Evolutionary conservation across 2,888 invertebrate genomes (phyloP).

Genomic region (Sylvicola cinctus): DNA sequence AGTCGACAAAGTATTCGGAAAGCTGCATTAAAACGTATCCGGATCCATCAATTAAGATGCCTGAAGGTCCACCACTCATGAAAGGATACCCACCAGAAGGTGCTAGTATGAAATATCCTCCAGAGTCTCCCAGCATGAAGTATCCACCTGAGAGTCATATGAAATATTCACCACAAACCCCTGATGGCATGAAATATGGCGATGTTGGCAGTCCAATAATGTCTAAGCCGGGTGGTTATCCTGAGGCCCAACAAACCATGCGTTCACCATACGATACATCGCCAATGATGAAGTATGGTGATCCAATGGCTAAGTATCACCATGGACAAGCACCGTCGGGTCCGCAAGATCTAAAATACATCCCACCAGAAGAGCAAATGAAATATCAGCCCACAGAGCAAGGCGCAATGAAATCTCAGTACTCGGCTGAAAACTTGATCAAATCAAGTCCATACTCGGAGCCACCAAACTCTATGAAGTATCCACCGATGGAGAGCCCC

Average conservation of each 20-base stretch:
- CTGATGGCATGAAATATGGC: constrained; percentile 9
- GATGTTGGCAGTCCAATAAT: constrained; percentile 7
- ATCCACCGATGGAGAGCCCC: constrained; percentile 21
- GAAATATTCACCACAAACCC: constrained; percentile 6
- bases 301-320: constrained; percentile 20
- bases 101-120: constrained; percentile 1
- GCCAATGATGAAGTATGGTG: constrained; percentile 25
- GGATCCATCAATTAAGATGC: too few relatives aligned
- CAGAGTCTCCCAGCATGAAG: background rate
- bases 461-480: constrained; percentile 14
- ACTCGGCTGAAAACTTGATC: constrained; percentile 23
- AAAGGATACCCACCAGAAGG: background rate
- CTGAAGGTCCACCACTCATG: too few relatives aligned
- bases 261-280: constrained; percentile 22
- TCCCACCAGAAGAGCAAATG: constrained; percentile 11
- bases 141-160: constrained; percentile 14
- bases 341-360: constrained; percentile 24
- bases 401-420: constrained; percentile 14
- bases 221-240: constrained; percentile 6
- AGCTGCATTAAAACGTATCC: too few relatives aligned
- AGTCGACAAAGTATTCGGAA: constrained; percentile 16
- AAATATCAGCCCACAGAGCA: constrained; percentile 4
- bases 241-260: constrained; percentile 17
- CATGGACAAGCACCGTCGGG: constrained; percentile 12
- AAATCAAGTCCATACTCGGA: constrained; percentile 18